Conservation (phyloP, 2,113 vertebrate species). For the Psilopogon haemacephalus region DNA sequence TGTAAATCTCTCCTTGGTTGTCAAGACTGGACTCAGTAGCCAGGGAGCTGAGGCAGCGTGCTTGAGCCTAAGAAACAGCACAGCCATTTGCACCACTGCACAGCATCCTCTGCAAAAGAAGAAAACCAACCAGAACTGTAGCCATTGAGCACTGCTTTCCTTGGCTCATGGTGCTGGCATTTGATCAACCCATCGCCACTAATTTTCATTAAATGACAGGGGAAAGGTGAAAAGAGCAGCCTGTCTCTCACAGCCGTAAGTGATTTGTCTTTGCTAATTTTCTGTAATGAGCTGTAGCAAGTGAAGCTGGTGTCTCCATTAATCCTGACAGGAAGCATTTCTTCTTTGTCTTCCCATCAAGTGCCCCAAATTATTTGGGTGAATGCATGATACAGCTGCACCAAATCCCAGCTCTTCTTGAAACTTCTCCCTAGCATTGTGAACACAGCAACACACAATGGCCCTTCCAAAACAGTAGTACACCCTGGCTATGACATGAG, state of each 20-base stretch:
- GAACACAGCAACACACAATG: background rate
- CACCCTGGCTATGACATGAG: background rate
- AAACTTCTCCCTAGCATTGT: background rate
- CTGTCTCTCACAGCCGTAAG: background rate
- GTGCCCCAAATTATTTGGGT: background rate
- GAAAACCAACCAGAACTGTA: background rate
- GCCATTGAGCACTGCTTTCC: background rate
- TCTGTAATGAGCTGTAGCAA: conserved; percentile 12
- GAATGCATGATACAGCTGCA: background rate
- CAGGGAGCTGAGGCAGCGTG: rapidly evolving
- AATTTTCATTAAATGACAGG: background rate
- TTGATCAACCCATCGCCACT: background rate
- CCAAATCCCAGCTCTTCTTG: background rate
- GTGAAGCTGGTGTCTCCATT: background rate
- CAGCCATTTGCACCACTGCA: rapidly evolving
- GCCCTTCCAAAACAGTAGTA: background rate
- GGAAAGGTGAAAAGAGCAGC: background rate
- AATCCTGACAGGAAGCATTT: background rate
- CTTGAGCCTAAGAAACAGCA: background rate
- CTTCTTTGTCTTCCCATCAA: background rate
- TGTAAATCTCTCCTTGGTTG: background rate
- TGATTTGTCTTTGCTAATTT: conserved; percentile 1
- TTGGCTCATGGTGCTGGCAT: background rate
- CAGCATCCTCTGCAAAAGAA: background rate
- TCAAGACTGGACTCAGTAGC: too few relatives aligned